These are phyloP conservation scores for Cromileptes altivelis DNA, from an alignment of 2,113 vertebrate species.

Conservation along the genomic window DNA sequence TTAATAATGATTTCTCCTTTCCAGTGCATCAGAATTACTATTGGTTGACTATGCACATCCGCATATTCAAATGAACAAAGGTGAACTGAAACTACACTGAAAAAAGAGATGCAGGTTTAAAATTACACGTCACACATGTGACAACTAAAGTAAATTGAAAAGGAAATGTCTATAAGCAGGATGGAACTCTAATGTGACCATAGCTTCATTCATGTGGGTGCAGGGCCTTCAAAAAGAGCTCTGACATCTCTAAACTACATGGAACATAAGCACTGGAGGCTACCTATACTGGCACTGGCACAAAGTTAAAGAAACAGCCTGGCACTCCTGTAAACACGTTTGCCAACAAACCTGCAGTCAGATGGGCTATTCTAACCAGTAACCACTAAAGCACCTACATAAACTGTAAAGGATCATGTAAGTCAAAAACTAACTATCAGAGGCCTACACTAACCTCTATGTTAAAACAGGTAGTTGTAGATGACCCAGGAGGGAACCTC, in stretches of 20 bases:
- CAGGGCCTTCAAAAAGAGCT: too few relatives aligned
- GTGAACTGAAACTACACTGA: not conserved
- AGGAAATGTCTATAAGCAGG: not conserved
- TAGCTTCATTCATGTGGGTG: too few relatives aligned
- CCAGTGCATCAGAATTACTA: too few relatives aligned
- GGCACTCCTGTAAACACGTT: not conserved
- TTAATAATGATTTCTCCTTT: not conserved
- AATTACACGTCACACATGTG: too few relatives aligned
- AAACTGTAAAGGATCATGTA: too few relatives aligned
- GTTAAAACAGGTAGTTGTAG: not conserved
- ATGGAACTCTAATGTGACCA: not conserved
- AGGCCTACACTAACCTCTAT: too few relatives aligned
- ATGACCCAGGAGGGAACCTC: conserved; percentile 9
- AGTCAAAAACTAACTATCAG: too few relatives aligned
- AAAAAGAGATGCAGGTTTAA: too few relatives aligned
- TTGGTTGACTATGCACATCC: too few relatives aligned
- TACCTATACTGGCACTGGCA: not conserved
- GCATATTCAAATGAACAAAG: not conserved
- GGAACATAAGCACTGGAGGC: not conserved
- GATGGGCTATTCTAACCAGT: not conserved
- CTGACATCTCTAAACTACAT: not conserved
- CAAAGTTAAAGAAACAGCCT: not conserved
- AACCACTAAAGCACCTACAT: not conserved
- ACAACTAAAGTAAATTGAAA: too few relatives aligned
- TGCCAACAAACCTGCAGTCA: not conserved